Conservation (phyloP, 2,797 vertebrate species). For the Pseudomugil gertrudae region DNA sequence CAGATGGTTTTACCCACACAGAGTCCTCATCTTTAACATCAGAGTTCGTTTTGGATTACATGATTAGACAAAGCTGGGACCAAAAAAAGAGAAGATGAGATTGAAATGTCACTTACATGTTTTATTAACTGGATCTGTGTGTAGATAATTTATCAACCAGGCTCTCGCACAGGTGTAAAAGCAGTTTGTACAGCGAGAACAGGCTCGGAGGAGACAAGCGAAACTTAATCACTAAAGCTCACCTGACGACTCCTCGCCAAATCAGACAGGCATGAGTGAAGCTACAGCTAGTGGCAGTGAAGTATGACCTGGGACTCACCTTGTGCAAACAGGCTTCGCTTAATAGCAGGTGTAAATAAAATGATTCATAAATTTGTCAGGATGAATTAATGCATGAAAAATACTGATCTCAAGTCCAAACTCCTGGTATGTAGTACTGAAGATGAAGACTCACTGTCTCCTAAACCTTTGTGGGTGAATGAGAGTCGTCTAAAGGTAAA, state of each 20-base stretch:
- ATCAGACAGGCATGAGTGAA: conserved; percentile 6
- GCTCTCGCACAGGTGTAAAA: conserved; percentile 42
- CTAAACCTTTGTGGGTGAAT: too few relatives aligned
- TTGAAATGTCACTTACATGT: conserved; percentile 10
- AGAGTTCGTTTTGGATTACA: conserved; percentile 2
- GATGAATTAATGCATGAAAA: neutral
- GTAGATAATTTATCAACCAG: conserved; percentile 26
- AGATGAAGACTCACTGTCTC: neutral
- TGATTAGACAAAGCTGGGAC: conserved; percentile 9
- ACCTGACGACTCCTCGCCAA: conserved; percentile 8
- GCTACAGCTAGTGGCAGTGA: conserved; percentile 5
- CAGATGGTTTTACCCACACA: conserved; percentile 6
- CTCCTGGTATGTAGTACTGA: neutral
- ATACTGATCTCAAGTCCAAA: neutral
- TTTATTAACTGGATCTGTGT: conserved; percentile 5
- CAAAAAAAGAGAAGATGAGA: neutral
- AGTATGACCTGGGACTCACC: conserved; percentile 2
- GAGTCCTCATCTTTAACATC: conserved; percentile 14
- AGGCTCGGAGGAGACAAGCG: conserved; percentile 11
- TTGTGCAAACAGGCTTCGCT: neutral
- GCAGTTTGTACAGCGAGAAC: conserved; percentile 33
- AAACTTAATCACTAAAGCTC: conserved; percentile 25
- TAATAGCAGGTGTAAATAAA: conserved; percentile 1
- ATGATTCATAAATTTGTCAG: neutral
- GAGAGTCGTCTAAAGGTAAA: too few relatives aligned